phyloP scores from a whole-genome alignment of 2,888 invertebrate species.

The Hydropsyche betteni region DNA sequence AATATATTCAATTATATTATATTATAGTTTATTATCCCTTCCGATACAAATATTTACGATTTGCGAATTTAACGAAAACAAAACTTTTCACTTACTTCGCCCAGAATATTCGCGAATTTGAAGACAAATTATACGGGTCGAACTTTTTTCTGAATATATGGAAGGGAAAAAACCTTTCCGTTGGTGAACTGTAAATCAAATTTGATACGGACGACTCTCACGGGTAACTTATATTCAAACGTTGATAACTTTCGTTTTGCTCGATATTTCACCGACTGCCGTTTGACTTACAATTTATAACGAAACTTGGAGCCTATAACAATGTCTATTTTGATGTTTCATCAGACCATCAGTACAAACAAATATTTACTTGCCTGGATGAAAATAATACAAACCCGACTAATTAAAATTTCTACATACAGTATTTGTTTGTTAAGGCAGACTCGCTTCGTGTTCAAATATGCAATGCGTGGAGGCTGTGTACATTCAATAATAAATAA shows the following conservation, averaged over 20 bases:
- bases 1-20: too few species aligned
- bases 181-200: slow-evolving; percentile 29
- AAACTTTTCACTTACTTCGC: not conserved
- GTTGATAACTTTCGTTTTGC: slow-evolving; percentile 29
- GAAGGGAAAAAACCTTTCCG: slow-evolving; percentile 9
- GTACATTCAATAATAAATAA: slow-evolving; percentile 1
- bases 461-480: not conserved
- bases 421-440: too few species aligned
- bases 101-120: slow-evolving; percentile 24
- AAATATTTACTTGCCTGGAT: too few species aligned
- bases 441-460: too few species aligned
- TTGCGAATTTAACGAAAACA: not conserved
- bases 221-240: slow-evolving; percentile 34
- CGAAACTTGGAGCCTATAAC: not conserved
- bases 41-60: too few species aligned
- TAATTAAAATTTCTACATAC: too few species aligned
- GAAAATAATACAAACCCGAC: too few species aligned
- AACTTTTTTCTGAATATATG: not conserved
- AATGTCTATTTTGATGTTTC: too few species aligned
- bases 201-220: slow-evolving; percentile 24
- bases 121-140: slow-evolving; percentile 10
- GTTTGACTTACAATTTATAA: slow-evolving; percentile 20
- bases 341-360: too few species aligned
- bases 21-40: too few species aligned
- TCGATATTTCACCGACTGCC: slow-evolving; percentile 22